These are phyloP conservation scores for Tiliacea citrago DNA, from an alignment of 2,888 invertebrate species.

Conservation along the genomic window DNA sequence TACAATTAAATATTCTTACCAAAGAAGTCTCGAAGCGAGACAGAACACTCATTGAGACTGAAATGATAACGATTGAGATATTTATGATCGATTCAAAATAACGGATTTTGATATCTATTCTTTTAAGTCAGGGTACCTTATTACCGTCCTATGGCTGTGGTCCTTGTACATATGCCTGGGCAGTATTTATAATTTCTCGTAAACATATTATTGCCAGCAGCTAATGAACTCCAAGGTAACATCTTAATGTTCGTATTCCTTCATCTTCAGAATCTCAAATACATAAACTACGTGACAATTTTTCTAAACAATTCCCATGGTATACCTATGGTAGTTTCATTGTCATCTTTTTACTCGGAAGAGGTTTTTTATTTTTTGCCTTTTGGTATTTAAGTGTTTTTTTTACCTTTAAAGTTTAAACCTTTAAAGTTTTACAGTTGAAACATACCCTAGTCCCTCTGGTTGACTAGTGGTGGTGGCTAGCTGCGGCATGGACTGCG, in stretches of 20 bases:
- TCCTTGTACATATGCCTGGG: not conserved
- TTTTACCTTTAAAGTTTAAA: not conserved
- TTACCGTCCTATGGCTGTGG: no score
- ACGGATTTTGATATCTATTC: not conserved
- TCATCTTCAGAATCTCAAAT: not conserved
- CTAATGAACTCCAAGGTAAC: not conserved
- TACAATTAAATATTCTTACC: conserved; percentile 63
- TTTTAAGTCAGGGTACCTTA: not conserved
- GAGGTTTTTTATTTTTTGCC: no score
- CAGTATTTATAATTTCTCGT: not conserved
- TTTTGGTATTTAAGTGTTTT: not conserved
- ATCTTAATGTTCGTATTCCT: not conserved
- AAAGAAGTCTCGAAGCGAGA: conserved; percentile 67
- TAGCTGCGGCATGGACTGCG: conserved; percentile 82
- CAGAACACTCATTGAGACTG: conserved; percentile 66
- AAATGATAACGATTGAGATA: conserved; percentile 58
- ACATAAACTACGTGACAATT: not conserved
- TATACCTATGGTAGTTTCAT: not conserved
- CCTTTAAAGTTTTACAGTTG: not conserved
- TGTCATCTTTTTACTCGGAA: not conserved
- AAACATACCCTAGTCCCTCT: conserved; percentile 69
- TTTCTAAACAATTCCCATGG: not conserved
- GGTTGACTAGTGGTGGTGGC: conserved; percentile 69
- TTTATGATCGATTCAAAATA: conserved; percentile 29
- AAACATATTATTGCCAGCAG: not conserved